Base-by-base conservation (phyloP, 2,113 vertebrate genomes). In the Sturnira hondurensis region DNA sequence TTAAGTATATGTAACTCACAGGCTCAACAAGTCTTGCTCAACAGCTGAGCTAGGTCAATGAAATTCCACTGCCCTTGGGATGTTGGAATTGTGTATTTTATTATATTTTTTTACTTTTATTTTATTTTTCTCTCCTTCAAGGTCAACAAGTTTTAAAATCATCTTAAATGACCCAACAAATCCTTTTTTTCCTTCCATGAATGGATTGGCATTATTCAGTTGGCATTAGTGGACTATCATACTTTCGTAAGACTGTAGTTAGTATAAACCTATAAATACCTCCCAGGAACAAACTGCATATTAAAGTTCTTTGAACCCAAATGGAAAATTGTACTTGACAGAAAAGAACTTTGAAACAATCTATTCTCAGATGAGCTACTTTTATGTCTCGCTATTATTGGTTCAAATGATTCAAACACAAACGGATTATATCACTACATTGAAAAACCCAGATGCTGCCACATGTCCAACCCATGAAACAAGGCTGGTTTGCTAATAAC, bases 241-340 rank as follows among this genome's bases (percentile, higher is more conserved):
- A 36, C 7, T 54, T 31, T 96, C 68, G 47, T 86, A n/a, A 71
- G 52, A 84, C 16, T 26, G 24, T 36, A 76, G 43, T 70, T 78
- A 52, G 54, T 54, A n/a, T 33, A 67, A 73, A 86, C 65, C 89
- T 77, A 45, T 31, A 47, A 81, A 78, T 47, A 68, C 41, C 38
- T 91, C 67, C 45, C 61, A 68, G 91, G 73, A 94, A 16, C 12
- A 88, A 93, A 84, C 0, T 74, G 41, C 47, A 65, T 50, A 89
- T 67, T 74, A 56, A 89, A 91, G 86, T 86, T 89, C n/a, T 87
- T 89, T 84, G 74, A 94, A 82, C 3, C 26, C 45, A 63, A 89
- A 73, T 20, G 41, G 56, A 95, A 90, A 91, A 91, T 86, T 28
- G 91, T 33, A 81, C 43, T 65, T 65, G 68, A 86, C 22, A 89